Conservation (phyloP, 2,888 invertebrate genomes). For the Ypsolopha sequella region DNA sequence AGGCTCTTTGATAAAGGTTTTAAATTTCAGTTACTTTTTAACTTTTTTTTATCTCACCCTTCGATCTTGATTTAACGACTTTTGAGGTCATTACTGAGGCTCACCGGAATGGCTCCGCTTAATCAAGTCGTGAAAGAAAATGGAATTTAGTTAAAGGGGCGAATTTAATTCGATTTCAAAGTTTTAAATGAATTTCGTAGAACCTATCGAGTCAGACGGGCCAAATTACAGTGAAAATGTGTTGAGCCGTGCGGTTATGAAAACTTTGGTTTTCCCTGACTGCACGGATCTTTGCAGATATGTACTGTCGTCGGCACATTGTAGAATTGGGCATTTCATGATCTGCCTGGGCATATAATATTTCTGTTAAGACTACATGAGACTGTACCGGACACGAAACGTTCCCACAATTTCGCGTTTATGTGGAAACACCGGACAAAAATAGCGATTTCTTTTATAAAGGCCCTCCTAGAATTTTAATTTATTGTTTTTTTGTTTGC, state of each 20-base stretch:
- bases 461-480: too few relatives aligned
- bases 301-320: too few relatives aligned
- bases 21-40: constrained; percentile 61
- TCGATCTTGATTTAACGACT: constrained; percentile 67
- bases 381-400: too few relatives aligned
- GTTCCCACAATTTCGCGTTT: too few relatives aligned
- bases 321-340: too few relatives aligned
- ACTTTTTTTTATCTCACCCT: constrained; percentile 28
- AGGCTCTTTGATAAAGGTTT: constrained; percentile 55
- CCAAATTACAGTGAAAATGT: constrained; percentile 26
- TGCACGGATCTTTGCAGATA: too few relatives aligned
- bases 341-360: too few relatives aligned
- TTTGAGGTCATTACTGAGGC: constrained; percentile 66
- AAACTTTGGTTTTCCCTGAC: too few relatives aligned
- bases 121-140: constrained; percentile 68
- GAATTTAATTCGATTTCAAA: constrained; percentile 68
- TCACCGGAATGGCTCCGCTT: constrained; percentile 63
- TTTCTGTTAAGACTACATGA: too few relatives aligned
- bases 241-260: not conserved
- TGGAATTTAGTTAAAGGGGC: constrained; percentile 68
- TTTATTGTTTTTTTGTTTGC: too few relatives aligned
- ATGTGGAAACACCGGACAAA: too few relatives aligned
- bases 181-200: constrained; percentile 61
- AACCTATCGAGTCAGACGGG: constrained; percentile 18
- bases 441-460: too few relatives aligned